Evolutionary conservation across 2,113 vertebrate species (phyloP).

Genomic region (Pterophyllum scalare): DNA sequence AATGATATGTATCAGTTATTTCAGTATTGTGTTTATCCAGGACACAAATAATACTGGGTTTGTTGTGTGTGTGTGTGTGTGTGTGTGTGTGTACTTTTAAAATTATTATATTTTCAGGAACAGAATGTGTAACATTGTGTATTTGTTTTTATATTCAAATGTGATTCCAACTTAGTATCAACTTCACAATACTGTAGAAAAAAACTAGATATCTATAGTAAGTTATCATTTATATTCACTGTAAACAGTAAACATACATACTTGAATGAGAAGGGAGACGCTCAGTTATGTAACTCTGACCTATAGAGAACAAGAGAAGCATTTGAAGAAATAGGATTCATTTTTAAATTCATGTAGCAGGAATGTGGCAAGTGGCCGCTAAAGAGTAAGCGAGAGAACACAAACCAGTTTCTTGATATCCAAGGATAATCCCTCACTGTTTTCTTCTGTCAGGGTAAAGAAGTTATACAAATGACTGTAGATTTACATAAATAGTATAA

Average conservation of each 20-base stretch:
- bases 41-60: background rate
- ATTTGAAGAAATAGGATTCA: background rate
- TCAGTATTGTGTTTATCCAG: background rate
- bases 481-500: background rate
- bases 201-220: background rate
- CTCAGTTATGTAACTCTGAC: background rate
- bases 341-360: background rate
- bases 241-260: background rate
- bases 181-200: accelerated
- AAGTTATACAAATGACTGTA: background rate
- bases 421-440: background rate
- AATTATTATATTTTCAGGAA: no score
- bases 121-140: background rate
- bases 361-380: background rate
- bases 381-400: background rate
- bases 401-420: background rate
- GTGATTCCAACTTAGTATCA: background rate
- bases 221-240: background rate
- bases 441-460: background rate
- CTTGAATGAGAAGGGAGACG: background rate
- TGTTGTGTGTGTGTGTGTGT: no score
- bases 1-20: background rate
- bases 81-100: no score
- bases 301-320: background rate
- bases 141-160: no score